A percentile compares a stretch with the other conserved stretches of the same genome.
Conservation (phyloP, 1,140 invertebrate species). For the Heliconius nattereri region DNA sequence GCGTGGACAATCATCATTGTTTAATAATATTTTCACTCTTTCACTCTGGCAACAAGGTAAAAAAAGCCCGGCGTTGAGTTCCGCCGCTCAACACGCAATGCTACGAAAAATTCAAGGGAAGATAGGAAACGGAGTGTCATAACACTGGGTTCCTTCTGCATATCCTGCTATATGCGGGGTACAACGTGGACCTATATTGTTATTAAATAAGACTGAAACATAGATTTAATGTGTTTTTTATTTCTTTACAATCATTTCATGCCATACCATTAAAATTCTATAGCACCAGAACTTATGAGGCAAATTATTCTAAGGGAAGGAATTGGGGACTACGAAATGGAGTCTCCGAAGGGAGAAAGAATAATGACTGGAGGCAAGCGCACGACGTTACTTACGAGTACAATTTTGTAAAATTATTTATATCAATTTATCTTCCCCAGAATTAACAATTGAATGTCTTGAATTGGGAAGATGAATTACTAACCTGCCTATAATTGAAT, state of each 20-base stretch:
- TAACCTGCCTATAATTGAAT: conserved; percentile 3
- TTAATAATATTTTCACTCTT: no score
- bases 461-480: conserved; percentile 9
- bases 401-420: conserved; percentile 15
- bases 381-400: neutral
- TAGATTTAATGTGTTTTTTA: neutral
- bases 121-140: no score
- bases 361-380: conserved; percentile 5
- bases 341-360: conserved; percentile 1
- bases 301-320: conserved; percentile 1
- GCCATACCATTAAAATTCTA: conserved; percentile 1
- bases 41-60: no score
- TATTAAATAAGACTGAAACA: neutral
- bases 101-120: no score
- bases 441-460: conserved; percentile 14
- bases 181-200: no score
- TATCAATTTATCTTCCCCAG: neutral
- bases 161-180: no score
- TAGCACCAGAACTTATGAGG: neutral
- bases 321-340: neutral
- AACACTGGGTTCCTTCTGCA: no score
- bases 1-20: no score
- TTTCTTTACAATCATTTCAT: neutral
- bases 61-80: no score
- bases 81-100: no score